These are phyloP conservation scores for Psittacula derbiana DNA, from an alignment of 2,797 vertebrate genomes.

Conservation along the genomic window DNA sequence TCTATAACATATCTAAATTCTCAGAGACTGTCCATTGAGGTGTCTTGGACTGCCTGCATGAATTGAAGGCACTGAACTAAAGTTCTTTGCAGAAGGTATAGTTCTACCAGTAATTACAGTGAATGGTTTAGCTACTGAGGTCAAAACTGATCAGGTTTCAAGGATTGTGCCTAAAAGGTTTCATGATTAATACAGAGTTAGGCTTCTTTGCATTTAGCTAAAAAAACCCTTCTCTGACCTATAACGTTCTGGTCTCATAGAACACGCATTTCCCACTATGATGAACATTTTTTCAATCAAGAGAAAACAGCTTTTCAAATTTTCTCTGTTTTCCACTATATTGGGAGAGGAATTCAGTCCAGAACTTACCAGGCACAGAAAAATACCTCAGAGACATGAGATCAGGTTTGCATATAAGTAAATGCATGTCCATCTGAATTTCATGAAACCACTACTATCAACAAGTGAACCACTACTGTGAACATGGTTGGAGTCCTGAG, in stretches of 20 bases:
- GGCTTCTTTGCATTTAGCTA: neutral
- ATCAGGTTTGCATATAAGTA: neutral
- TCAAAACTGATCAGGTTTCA: conserved; percentile 7
- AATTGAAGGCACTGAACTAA: neutral
- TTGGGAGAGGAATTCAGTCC: neutral
- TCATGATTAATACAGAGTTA: neutral
- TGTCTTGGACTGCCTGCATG: neutral
- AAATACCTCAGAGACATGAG: neutral
- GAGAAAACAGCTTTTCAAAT: conserved; percentile 6
- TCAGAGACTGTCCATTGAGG: neutral
- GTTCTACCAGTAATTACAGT: neutral
- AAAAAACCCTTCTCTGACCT: neutral
- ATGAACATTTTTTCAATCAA: neutral
- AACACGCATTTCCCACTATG: conserved; percentile 5
- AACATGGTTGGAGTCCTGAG: neutral
- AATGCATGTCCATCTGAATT: neutral
- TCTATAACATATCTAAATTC: neutral
- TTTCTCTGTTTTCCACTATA: neutral
- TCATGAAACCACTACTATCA: neutral
- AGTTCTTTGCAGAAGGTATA: neutral
- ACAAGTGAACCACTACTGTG: neutral
- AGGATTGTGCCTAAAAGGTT: neutral
- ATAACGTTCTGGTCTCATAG: neutral
- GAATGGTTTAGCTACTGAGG: neutral
- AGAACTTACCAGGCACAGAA: neutral